A percentile compares a stretch with the other conserved stretches of the same genome.
Evolutionary conservation across 2,797 vertebrate genomes (phyloP).

Genomic region (Echiichthys vipera): DNA sequence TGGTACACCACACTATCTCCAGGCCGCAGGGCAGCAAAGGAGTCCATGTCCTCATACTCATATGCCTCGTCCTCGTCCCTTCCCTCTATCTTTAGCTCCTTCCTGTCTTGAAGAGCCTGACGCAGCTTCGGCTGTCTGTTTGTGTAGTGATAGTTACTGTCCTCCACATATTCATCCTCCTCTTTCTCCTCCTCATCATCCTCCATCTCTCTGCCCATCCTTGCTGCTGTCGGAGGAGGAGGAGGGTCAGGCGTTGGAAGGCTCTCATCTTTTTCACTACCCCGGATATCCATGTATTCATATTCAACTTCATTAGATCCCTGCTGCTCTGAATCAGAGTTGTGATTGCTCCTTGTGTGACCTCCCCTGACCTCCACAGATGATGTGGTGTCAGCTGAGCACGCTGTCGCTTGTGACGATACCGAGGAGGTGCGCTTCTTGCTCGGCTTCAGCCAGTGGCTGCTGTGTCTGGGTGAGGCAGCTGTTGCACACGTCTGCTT

Average conservation of each 20-base stretch:
- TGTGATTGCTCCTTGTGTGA: conserved; percentile 31
- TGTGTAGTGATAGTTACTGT: conserved; percentile 92
- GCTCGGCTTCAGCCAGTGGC: conserved; percentile 53
- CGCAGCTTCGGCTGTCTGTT: conserved; percentile 87
- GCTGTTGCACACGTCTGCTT: conserved; percentile 71
- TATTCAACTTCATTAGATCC: conserved; percentile 83
- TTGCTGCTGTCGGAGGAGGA: conserved; percentile 36
- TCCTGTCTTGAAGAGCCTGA: conserved; percentile 77
- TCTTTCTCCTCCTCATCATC: conserved; percentile 61
- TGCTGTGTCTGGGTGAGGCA: conserved; percentile 51
- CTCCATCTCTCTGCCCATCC: conserved; percentile 35
- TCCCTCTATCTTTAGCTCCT: conserved; percentile 70
- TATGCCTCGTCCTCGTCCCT: conserved; percentile 73
- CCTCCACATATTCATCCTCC: conserved; percentile 76
- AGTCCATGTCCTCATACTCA: conserved; percentile 94
- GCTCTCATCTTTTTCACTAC: conserved; percentile 48
- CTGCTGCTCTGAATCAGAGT: conserved; percentile 68
- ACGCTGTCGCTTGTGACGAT: conserved; percentile 58
- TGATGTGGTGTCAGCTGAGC: conserved; percentile 43
- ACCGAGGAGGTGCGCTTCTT: conserved; percentile 67
- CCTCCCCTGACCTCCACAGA: conserved; percentile 43
- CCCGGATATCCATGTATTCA: conserved; percentile 92
- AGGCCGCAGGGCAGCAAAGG: conserved; percentile 49
- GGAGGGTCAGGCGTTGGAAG: conserved; percentile 54
- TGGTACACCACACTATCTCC: conserved; percentile 76